Percentiles rank a stretch among this genome's conserved stretches.
Conservation (phyloP, 2,113 vertebrate genomes). For the Bombycilla garrulus region DNA sequence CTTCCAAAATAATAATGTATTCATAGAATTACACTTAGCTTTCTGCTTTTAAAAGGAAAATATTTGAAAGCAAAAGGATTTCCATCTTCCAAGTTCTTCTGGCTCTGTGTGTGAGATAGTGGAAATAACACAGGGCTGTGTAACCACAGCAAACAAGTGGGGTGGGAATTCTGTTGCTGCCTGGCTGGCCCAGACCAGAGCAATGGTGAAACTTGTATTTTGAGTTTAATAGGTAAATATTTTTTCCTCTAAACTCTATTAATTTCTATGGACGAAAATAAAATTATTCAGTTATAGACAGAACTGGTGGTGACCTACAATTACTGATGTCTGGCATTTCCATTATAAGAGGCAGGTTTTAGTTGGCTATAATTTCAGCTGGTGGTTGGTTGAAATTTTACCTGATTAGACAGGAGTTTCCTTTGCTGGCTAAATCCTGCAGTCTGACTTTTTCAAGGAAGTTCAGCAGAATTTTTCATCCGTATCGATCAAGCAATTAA, state of each 20-base stretch:
- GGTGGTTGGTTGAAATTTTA: not conserved
- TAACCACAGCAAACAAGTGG: constrained; percentile 60
- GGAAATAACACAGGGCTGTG: constrained; percentile 35
- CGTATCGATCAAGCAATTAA: not conserved
- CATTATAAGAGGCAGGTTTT: not conserved
- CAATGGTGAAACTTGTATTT: not conserved
- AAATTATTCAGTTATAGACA: not conserved
- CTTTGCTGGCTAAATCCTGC: not conserved
- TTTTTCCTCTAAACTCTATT: not conserved
- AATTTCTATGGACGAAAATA: constrained; percentile 8
- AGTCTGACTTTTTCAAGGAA: not conserved
- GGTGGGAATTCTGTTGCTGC: constrained; percentile 36
- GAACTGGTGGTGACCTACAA: not conserved
- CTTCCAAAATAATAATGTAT: constrained; percentile 48
- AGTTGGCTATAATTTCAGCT: not conserved
- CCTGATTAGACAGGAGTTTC: not conserved
- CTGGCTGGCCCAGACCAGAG: not conserved
- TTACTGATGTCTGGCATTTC: constrained; percentile 22
- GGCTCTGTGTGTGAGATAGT: constrained; percentile 48
- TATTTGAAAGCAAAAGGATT: constrained; percentile 59
- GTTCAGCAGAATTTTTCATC: not conserved
- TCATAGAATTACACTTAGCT: constrained; percentile 44
- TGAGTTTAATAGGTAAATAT: not conserved
- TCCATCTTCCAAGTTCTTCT: constrained; percentile 61
- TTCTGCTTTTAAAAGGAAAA: constrained; percentile 56